Evolutionary conservation across 2,113 vertebrate genomes (phyloP).

Genomic region (Malurus alboscapulatus): DNA sequence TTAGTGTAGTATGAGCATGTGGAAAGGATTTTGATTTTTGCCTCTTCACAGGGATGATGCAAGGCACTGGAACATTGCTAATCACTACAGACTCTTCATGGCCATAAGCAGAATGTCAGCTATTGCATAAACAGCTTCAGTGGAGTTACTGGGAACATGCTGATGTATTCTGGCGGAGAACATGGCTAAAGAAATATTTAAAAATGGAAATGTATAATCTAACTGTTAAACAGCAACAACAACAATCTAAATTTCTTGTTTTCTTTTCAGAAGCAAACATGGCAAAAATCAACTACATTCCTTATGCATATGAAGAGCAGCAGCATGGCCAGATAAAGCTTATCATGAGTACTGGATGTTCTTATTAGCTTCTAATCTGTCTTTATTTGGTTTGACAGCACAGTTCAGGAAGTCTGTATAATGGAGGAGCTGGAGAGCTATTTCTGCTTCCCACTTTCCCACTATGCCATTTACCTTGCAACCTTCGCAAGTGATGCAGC

Average conservation of each 20-base stretch:
- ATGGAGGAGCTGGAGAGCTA: not conserved
- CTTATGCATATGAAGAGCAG: slow-evolving; percentile 26
- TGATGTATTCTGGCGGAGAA: not conserved
- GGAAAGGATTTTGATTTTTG: slow-evolving; percentile 20
- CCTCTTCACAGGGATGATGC: not conserved
- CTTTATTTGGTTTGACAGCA: not conserved
- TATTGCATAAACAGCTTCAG: slow-evolving; percentile 21
- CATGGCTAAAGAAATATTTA: not conserved
- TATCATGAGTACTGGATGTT: slow-evolving; percentile 20
- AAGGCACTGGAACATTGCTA: not conserved
- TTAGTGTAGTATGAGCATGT: not conserved
- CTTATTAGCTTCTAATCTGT: slow-evolving; percentile 3
- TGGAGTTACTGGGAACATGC: not conserved
- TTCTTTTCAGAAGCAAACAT: not conserved
- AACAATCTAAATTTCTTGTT: not conserved
- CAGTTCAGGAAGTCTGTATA: not conserved
- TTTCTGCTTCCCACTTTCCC: slow-evolving; percentile 37
- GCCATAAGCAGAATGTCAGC: slow-evolving; percentile 11
- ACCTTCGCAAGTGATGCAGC: slow-evolving; percentile 98
- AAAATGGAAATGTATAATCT: not conserved
- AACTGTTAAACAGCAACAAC: not conserved
- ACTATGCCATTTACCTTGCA: slow-evolving; percentile 86
- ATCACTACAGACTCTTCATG: not conserved
- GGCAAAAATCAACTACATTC: not conserved
- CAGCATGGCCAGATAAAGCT: not conserved